phyloP scores from a whole-genome alignment of 2,113 vertebrate species.

The Myrmecobius fasciatus region DNA sequence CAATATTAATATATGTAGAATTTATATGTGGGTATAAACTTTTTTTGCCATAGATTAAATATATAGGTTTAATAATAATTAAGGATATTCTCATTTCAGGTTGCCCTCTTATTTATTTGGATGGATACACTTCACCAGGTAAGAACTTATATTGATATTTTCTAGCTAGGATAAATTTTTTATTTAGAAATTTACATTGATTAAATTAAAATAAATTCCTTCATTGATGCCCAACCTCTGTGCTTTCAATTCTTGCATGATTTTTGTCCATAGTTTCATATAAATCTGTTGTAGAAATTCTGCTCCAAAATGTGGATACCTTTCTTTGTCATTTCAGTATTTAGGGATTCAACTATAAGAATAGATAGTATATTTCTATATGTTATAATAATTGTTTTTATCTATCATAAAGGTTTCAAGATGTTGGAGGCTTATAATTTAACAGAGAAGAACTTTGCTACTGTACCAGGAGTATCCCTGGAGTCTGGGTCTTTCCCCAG shows the following conservation, averaged over 20 bases:
- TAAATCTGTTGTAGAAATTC: background rate
- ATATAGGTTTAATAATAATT: background rate
- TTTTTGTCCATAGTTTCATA: background rate
- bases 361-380: background rate
- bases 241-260: background rate
- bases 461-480: slow-evolving; percentile 92
- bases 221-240: background rate
- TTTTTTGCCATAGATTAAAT: background rate
- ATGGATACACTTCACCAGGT: slow-evolving; percentile 98
- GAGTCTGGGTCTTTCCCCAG: slow-evolving; percentile 97
- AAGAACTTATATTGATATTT: slow-evolving; percentile 59
- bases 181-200: slow-evolving; percentile 1
- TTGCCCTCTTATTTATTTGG: slow-evolving; percentile 96
- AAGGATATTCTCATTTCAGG: slow-evolving; percentile 83
- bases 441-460: slow-evolving; percentile 94
- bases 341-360: background rate
- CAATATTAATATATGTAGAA: background rate
- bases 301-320: background rate
- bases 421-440: slow-evolving; percentile 98
- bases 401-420: slow-evolving; percentile 90
- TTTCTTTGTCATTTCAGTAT: background rate
- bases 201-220: too few relatives aligned
- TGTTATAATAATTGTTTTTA: slow-evolving; percentile 44
- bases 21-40: background rate
- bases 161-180: slow-evolving; percentile 21